A percentile compares a stretch with the other conserved stretches of the same genome.
Evolutionary conservation across 2,113 vertebrate genomes (phyloP).

Genomic region (Scomber japonicus): DNA sequence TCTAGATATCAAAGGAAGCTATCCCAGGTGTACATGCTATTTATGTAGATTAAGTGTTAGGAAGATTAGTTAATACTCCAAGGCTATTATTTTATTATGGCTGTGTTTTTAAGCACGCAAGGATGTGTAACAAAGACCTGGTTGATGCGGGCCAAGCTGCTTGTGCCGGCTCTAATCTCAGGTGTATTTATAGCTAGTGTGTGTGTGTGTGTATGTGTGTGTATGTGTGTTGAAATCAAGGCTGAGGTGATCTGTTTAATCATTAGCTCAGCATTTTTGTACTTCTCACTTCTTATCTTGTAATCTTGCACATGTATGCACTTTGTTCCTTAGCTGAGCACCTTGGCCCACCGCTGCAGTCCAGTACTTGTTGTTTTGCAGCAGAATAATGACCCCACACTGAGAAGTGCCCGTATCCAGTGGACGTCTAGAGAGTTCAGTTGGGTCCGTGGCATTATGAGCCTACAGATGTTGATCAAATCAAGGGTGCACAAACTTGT

Average conservation of each 20-base stretch:
- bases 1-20: not conserved
- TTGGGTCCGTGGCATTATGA: too few species aligned
- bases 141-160: conserved; percentile 45
- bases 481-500: not conserved
- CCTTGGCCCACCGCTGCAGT: not conserved
- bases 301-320: conserved; percentile 54
- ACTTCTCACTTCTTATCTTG: conserved; percentile 7
- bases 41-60: not conserved
- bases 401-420: too few species aligned
- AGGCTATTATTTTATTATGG: conserved; percentile 46
- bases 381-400: too few species aligned
- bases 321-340: conserved; percentile 32
- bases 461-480: too few species aligned
- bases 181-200: conserved; percentile 73
- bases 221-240: conserved; percentile 43
- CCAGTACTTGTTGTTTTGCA: not conserved
- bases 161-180: conserved; percentile 61
- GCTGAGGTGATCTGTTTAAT: conserved; percentile 59
- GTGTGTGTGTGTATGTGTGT: conserved; percentile 43
- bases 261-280: conserved; percentile 64
- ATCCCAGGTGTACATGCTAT: not conserved
- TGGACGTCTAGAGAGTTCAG: too few species aligned
- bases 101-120: conserved; percentile 31
- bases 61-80: conserved; percentile 9
- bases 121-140: conserved; percentile 30